Percentiles rank a stretch among this genome's conserved stretches.
Evolutionary conservation across 2,797 vertebrate species (phyloP).

Genomic region (Sebastiscus albofasciatus): DNA sequence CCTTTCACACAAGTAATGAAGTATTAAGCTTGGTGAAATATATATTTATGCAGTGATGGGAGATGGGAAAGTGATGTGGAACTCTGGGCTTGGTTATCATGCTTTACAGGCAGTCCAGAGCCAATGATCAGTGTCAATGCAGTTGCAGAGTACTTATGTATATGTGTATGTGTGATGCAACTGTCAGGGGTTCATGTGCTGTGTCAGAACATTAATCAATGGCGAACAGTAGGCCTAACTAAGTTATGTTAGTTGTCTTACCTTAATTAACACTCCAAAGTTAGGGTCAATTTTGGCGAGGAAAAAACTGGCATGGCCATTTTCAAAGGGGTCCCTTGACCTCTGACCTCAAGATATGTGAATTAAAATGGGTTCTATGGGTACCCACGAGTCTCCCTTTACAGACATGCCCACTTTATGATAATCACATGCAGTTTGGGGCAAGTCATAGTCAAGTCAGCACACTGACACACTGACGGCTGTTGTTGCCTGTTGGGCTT

Average conservation of each 20-base stretch:
- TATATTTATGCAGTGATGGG: conserved; percentile 14
- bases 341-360: too few species aligned
- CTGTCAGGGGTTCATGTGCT: not conserved
- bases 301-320: too few species aligned
- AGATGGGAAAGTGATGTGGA: conserved; percentile 9
- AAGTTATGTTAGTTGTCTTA: not conserved
- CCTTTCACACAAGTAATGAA: conserved; percentile 37
- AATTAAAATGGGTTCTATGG: too few species aligned
- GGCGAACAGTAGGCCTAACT: not conserved
- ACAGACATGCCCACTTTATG: too few species aligned
- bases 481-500: accelerated
- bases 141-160: not conserved
- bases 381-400: too few species aligned
- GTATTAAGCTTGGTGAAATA: conserved; percentile 10
- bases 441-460: too few species aligned
- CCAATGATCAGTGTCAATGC: not conserved
- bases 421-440: too few species aligned
- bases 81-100: not conserved
- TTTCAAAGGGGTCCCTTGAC: too few species aligned
- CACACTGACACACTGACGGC: too few species aligned
- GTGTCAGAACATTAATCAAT: not conserved
- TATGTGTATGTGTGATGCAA: not conserved
- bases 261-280: not conserved
- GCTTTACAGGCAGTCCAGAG: not conserved
- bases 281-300: too few species aligned